phyloP scores from a whole-genome alignment of 30 jellyfish, hydroid and myxozoan species.

The Rhopilema esculentum region DNA sequence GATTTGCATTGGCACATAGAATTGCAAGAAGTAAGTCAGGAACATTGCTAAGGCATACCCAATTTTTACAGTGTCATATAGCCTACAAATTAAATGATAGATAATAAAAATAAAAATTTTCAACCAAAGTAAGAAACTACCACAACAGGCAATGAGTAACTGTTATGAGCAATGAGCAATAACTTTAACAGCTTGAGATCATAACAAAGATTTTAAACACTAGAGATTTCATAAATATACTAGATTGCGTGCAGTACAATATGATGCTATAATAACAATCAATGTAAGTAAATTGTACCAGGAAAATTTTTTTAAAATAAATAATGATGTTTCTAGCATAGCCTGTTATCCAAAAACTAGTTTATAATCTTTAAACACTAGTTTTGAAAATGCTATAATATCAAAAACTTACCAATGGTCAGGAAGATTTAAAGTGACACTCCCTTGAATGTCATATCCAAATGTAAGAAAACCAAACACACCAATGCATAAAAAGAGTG shows the following conservation, averaged over 20 bases:
- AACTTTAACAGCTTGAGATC: no score
- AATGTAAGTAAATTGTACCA: no score
- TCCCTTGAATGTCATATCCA: constrained; percentile 74
- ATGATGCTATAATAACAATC: no score
- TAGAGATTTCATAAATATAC: no score
- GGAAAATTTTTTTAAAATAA: no score
- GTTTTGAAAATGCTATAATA: neutral
- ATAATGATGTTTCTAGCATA: no score
- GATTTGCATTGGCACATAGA: constrained; percentile 97
- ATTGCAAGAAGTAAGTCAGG: constrained; percentile 92
- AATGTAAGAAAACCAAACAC: constrained; percentile 85
- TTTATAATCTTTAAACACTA: neutral
- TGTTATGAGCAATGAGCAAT: no score
- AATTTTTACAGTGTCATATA: constrained; percentile 90
- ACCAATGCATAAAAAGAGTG: constrained; percentile 85
- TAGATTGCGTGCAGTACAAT: no score
- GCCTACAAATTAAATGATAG: constrained; percentile 56
- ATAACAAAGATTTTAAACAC: no score
- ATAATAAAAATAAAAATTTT: no score
- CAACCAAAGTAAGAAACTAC: neutral
- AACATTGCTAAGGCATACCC: constrained; percentile 96
- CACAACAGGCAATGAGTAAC: no score
- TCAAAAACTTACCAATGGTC: constrained; percentile 63
- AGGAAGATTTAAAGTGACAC: constrained; percentile 87
- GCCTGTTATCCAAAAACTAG: no score